Evolutionary conservation across 2,797 vertebrate genomes (phyloP).

Genomic region (Falco concolor): DNA sequence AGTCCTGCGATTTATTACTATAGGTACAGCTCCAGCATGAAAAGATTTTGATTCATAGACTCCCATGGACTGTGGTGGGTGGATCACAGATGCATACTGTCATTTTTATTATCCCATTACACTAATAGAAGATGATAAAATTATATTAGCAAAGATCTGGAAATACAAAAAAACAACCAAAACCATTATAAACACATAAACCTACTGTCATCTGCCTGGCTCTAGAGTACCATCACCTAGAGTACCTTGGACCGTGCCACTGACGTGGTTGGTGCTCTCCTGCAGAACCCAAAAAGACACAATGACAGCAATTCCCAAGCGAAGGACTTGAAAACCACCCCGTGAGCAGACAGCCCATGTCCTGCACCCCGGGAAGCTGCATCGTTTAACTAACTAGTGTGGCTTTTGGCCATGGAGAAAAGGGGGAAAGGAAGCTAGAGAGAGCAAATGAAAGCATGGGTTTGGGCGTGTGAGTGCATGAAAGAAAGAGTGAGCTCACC

Average conservation of each 20-base stretch:
- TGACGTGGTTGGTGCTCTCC: neutral
- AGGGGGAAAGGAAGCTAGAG: neutral
- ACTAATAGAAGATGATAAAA: neutral
- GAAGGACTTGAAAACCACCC: neutral
- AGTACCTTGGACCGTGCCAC: neutral
- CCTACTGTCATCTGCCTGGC: neutral
- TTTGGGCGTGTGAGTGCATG: neutral
- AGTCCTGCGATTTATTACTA: neutral
- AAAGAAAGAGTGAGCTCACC: accelerated
- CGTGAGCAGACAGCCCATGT: accelerated
- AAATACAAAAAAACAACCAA: neutral
- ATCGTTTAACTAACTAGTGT: accelerated
- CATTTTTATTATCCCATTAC: neutral
- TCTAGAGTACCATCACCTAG: neutral
- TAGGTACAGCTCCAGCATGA: neutral
- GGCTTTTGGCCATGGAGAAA: neutral
- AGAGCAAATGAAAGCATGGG: accelerated
- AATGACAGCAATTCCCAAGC: neutral
- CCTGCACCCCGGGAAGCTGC: accelerated
- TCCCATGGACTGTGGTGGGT: neutral
- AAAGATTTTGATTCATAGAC: neutral
- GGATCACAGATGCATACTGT: neutral
- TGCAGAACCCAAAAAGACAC: neutral
- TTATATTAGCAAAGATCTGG: neutral
- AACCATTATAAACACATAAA: neutral